Evolutionary conservation across 2,888 invertebrate genomes (phyloP).

Genomic region (Pseudanteris insignis): DNA sequence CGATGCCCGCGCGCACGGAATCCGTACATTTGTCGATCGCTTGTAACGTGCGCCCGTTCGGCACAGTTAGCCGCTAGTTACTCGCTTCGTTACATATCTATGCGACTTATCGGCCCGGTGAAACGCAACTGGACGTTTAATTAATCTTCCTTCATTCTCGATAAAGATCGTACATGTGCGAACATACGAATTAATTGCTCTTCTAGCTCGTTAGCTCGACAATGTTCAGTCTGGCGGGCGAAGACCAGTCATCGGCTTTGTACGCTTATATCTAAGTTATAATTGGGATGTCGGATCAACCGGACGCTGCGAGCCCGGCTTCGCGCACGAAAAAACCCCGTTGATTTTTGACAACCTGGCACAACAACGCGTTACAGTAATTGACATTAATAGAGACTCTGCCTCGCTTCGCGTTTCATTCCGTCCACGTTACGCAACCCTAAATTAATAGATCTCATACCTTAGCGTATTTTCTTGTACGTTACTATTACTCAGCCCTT

Average conservation of each 20-base stretch:
- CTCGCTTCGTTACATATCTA: slow-evolving; percentile 39
- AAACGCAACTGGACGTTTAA: slow-evolving; percentile 42
- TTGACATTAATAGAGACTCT: no score
- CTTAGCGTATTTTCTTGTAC: no score
- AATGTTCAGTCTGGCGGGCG: slow-evolving; percentile 27
- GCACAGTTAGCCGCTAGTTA: slow-evolving; percentile 22
- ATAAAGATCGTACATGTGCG: slow-evolving; percentile 44
- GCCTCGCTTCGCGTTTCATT: no score
- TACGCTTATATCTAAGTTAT: slow-evolving; percentile 12
- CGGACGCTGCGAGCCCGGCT: no score
- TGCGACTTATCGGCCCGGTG: slow-evolving; percentile 33
- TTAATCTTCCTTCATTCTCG: slow-evolving; percentile 42
- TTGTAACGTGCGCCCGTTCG: slow-evolving; percentile 27
- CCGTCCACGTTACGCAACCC: no score
- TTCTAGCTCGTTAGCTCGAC: slow-evolving; percentile 40
- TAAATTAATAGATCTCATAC: no score
- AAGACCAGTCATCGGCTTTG: slow-evolving; percentile 28
- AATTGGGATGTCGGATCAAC: slow-evolving; percentile 15
- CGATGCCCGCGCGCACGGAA: no score
- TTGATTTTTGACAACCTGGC: no score
- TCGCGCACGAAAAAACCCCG: no score
- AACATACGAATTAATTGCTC: slow-evolving; percentile 46
- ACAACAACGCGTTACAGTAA: no score
- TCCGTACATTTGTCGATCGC: slow-evolving; percentile 26
- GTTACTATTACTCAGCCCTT: no score